Percentiles rank a stretch among this genome's conserved stretches.
Conservation (phyloP, 2,797 vertebrate genomes). For the Phaenicophaeus curvirostris region DNA sequence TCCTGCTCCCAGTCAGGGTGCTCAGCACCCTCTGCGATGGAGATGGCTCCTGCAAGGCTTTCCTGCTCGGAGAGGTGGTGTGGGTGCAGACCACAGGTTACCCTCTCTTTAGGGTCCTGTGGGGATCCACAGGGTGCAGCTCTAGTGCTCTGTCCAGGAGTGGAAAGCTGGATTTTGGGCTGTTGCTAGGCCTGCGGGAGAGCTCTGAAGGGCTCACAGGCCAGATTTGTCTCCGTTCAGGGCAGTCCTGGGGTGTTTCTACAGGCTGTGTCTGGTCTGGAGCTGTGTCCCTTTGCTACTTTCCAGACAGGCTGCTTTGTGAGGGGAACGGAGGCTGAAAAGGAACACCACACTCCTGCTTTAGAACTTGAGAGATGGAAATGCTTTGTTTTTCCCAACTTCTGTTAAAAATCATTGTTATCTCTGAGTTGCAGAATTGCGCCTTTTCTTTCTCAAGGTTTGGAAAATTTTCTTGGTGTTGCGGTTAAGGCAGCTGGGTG, state of each 20-base stretch:
- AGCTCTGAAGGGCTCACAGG: neutral
- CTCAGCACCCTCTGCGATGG: too few relatives aligned
- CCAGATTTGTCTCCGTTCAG: too few relatives aligned
- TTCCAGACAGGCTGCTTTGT: too few relatives aligned
- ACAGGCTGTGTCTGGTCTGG: neutral
- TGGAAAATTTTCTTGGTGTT: neutral
- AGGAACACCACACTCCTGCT: fast-evolving
- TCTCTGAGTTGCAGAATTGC: neutral
- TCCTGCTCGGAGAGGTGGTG: too few relatives aligned
- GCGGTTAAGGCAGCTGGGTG: neutral
- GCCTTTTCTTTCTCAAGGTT: neutral
- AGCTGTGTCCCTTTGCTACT: neutral
- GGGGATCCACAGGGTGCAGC: too few relatives aligned
- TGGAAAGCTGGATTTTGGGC: neutral
- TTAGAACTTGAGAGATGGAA: neutral
- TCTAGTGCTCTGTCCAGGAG: neutral
- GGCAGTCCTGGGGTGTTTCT: too few relatives aligned
- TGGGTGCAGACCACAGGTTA: too few relatives aligned
- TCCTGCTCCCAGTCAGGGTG: too few relatives aligned
- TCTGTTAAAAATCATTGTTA: neutral
- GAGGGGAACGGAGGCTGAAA: neutral
- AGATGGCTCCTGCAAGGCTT: too few relatives aligned
- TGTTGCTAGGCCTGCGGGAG: too few relatives aligned
- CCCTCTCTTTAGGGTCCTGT: too few relatives aligned
- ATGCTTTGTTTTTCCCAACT: neutral